These are phyloP conservation scores for Platorchestia sp. DNA, from an alignment of 1,140 invertebrate genomes.

Conservation along the genomic window DNA sequence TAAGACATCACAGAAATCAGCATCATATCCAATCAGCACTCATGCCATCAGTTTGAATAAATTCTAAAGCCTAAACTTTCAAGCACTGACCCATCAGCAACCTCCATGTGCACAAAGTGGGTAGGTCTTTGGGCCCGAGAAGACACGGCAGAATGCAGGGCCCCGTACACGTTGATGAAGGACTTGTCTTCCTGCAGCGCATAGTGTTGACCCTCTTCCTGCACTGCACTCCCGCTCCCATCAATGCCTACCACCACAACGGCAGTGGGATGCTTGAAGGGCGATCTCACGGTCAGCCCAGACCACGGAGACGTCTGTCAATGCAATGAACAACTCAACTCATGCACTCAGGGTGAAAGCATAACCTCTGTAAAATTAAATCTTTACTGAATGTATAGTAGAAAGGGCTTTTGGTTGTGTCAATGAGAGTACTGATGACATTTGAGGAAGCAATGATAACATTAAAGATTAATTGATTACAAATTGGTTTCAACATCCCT, in stretches of 20 bases:
- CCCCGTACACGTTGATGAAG: conserved; percentile 22
- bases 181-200: conserved; percentile 52
- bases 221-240: conserved; percentile 71
- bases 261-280: conserved; percentile 83
- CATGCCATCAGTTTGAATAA: too few relatives aligned
- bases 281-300: conserved; percentile 79
- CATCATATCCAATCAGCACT: too few relatives aligned
- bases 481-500: too few relatives aligned
- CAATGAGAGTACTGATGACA: too few relatives aligned
- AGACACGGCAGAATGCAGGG: conserved; percentile 11
- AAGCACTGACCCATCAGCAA: conserved; percentile 36
- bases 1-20: too few relatives aligned
- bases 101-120: conserved; percentile 54
- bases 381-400: too few relatives aligned
- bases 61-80: too few relatives aligned
- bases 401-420: too few relatives aligned
- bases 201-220: conserved; percentile 52
- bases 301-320: conserved; percentile 78
- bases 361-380: too few relatives aligned
- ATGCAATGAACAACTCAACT: not conserved
- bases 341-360: too few relatives aligned
- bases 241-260: conserved; percentile 82
- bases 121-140: conserved; percentile 28
- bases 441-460: too few relatives aligned
- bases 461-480: too few relatives aligned